A percentile compares a stretch with the other conserved stretches of the same genome.
Conservation (phyloP, 2,113 vertebrate genomes). For the Corythornis cristatus region DNA sequence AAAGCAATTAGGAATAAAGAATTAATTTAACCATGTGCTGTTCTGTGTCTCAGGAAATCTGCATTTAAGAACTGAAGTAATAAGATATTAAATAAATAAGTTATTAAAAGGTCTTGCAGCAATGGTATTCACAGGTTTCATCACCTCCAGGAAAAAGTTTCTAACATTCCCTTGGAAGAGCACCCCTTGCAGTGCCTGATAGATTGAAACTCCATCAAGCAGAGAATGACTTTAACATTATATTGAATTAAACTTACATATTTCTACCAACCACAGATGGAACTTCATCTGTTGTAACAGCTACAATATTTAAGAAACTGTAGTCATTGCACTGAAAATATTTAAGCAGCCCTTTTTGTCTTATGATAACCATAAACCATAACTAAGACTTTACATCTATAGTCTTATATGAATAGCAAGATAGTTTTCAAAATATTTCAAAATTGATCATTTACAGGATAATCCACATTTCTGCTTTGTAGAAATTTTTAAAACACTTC, state of each 20-base stretch:
- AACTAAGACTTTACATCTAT: background rate
- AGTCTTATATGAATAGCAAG: background rate
- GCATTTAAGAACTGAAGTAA: background rate
- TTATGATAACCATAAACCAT: background rate
- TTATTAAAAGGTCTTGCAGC: background rate
- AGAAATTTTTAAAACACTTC: background rate
- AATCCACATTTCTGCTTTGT: background rate
- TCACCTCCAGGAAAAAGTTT: background rate
- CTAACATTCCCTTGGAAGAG: background rate
- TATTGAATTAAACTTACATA: constrained; percentile 25
- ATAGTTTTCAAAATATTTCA: background rate
- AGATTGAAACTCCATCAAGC: constrained; percentile 19
- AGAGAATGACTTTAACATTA: background rate
- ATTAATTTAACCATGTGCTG: background rate
- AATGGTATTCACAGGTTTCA: background rate
- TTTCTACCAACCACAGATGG: constrained; percentile 27
- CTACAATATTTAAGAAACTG: constrained; percentile 35
- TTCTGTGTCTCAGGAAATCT: background rate
- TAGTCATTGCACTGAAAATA: constrained; percentile 28
- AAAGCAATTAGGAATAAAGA: background rate
- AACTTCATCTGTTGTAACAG: constrained; percentile 50
- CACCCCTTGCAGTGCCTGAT: background rate
- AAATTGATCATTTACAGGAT: background rate
- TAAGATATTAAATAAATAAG: background rate
- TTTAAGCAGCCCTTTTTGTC: background rate